Evolutionary conservation across 2,888 invertebrate species (phyloP), one percentile per base, ranked within the genome.

Genomic region (Euphydryas editha): DNA sequence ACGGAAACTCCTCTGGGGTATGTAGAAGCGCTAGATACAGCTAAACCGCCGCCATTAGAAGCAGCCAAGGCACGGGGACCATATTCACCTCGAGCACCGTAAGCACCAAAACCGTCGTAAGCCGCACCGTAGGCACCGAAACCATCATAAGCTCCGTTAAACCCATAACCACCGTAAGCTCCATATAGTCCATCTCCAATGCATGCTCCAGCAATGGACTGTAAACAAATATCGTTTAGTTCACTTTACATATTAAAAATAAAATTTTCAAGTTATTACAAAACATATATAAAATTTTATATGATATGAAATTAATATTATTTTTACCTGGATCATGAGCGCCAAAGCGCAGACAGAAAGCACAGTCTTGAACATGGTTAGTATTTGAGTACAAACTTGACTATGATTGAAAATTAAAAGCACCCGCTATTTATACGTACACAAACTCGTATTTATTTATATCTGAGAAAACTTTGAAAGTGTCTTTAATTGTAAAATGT

Each of bases 1-100:
- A 82, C 76, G 10, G 80, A 72, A 21, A 82, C 68, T 13, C 82
- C 82, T 37, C 65, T 72, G 7, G 78, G 72, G 46, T 79, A 72
- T 18, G 79, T 76, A 7, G 82, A 82, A 8, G 74, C 68, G 64
- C 80, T 81, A 58, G 81, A 70, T 15, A 76, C 73, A 0, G 73
- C 68, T 13, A 81, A 73, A 11, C 77, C 60, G 2, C 60, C 64
- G 37, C 73, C 63, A 57, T 68, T 36, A 21, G 58, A 62, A 18
- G 60, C 51, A 10, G 51, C 51, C 6, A 51, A 15, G 2, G 51
- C 51, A 24, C 15, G 15, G 2, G 21, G 24, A 1, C 51, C 51
- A 1, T 24, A 21, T 6, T 7, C 51, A 51, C 20, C 49, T 1
- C 15, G 13, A 15, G n/a, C 24, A 0, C 24, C 21, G 10, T 18